phyloP scores from a whole-genome alignment of 2,888 invertebrate genomes.

The Allophyes oxyacanthae region DNA sequence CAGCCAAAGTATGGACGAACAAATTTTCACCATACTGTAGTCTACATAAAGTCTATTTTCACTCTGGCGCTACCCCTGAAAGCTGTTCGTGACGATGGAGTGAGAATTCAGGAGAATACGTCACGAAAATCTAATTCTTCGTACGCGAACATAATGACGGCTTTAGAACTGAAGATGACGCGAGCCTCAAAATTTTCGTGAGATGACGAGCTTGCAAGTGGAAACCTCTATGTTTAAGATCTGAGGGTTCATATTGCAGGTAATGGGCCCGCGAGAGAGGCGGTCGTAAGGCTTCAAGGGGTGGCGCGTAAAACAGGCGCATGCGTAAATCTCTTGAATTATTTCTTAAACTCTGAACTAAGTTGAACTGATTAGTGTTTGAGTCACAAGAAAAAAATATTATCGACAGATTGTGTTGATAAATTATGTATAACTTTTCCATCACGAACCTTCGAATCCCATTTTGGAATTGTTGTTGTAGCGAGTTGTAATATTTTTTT shows the following conservation, averaged over 20 bases:
- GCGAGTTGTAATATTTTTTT: not conserved
- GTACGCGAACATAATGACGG: conserved; percentile 84
- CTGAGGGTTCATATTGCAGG: conserved; percentile 82
- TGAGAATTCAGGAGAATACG: conserved; percentile 73
- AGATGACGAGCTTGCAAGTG: conserved; percentile 68
- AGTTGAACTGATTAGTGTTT: conserved; percentile 59
- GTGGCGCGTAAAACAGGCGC: conserved; percentile 87
- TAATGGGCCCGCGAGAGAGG: conserved; percentile 76
- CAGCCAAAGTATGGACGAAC: conserved; percentile 41
- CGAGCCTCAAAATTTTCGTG: conserved; percentile 73
- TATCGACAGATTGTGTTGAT: conserved; percentile 36
- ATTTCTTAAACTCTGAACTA: conserved; percentile 78
- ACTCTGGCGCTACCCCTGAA: conserved; percentile 29
- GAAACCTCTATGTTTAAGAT: conserved; percentile 72
- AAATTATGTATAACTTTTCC: conserved; percentile 30
- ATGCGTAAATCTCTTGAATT: conserved; percentile 83
- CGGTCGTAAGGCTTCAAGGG: conserved; percentile 88
- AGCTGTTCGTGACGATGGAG: conserved; percentile 59
- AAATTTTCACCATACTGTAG: conserved; percentile 65
- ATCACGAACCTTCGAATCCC: not conserved
- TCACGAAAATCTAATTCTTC: conserved; percentile 85
- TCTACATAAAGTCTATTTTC: conserved; percentile 59
- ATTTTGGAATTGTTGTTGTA: conserved; percentile 5
- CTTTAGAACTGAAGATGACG: conserved; percentile 83
- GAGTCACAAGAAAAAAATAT: conserved; percentile 40